Conservation (phyloP, 30 jellyfish, hydroid and myxozoan species). For the Hydra vulgaris region DNA sequence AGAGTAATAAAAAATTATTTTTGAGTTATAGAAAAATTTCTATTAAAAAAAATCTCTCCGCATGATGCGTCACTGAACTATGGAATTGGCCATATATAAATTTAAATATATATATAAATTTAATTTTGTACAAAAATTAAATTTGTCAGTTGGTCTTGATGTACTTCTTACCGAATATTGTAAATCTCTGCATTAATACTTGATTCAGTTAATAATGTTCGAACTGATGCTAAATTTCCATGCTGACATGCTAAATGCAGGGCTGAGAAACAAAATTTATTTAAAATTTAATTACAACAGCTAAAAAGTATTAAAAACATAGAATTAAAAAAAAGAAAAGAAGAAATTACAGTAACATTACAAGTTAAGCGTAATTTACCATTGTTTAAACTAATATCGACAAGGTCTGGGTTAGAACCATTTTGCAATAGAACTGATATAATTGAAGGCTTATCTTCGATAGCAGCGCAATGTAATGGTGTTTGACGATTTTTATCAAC, state of each 20-base stretch:
- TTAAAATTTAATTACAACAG: neutral
- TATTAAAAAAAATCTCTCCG: too few relatives aligned
- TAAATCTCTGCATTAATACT: slow-evolving; percentile 54
- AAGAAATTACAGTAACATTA: neutral
- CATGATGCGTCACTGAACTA: too few relatives aligned
- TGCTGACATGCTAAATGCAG: slow-evolving; percentile 71
- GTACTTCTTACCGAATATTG: slow-evolving; percentile 39
- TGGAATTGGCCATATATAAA: too few relatives aligned
- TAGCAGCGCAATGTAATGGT: slow-evolving; percentile 83
- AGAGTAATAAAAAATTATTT: too few relatives aligned
- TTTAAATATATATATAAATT: too few relatives aligned
- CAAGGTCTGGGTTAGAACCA: slow-evolving; percentile 64
- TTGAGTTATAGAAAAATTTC: too few relatives aligned
- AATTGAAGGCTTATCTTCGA: slow-evolving; percentile 64
- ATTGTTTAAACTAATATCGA: slow-evolving; percentile 47
- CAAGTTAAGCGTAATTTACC: slow-evolving; percentile 24
- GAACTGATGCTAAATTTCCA: slow-evolving; percentile 62
- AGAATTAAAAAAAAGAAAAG: neutral
- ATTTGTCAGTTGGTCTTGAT: too few relatives aligned
- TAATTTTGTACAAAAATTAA: neutral
- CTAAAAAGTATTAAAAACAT: slow-evolving; percentile 5
- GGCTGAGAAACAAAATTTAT: slow-evolving; percentile 36
- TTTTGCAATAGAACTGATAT: slow-evolving; percentile 51
- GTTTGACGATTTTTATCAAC: slow-evolving; percentile 59
- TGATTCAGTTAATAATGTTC: slow-evolving; percentile 62